These are phyloP conservation scores for Abrostola tripartita DNA, from an alignment of 2,888 invertebrate species.

Conservation along the genomic window DNA sequence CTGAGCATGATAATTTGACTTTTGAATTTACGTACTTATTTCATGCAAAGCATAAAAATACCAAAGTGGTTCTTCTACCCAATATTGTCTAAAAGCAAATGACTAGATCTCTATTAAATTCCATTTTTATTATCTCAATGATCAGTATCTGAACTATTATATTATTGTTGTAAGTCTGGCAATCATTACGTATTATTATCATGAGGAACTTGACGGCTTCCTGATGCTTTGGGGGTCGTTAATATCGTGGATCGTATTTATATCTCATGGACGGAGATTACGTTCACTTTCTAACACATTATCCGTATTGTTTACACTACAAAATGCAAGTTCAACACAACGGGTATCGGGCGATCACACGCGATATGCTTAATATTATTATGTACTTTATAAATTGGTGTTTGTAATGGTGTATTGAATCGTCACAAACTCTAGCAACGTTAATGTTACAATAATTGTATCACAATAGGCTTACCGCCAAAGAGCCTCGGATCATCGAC, in stretches of 20 bases:
- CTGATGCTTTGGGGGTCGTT: conserved; percentile 33
- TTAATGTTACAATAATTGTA: conserved; percentile 33
- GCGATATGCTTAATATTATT: conserved; percentile 51
- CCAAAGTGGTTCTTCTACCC: conserved; percentile 29
- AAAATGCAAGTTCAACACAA: conserved; percentile 28
- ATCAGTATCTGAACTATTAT: conserved; percentile 16
- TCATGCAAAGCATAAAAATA: conserved; percentile 54
- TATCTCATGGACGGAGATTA: conserved; percentile 82
- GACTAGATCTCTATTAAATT: conserved; percentile 53
- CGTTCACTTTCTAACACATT: conserved; percentile 53
- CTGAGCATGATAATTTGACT: conserved; percentile 58
- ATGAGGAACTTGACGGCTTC: conserved; percentile 40
- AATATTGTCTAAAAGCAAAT: conserved; percentile 56
- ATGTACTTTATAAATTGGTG: conserved; percentile 47
- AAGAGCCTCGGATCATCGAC: conserved; percentile 41
- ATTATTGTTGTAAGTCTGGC: conserved; percentile 22
- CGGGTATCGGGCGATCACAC: conserved; percentile 26
- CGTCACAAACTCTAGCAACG: conserved; percentile 24
- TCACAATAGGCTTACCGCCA: conserved; percentile 52
- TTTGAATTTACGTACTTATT: conserved; percentile 43
- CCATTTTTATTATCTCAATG: conserved; percentile 18
- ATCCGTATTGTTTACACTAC: conserved; percentile 39
- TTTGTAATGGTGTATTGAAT: conserved; percentile 29
- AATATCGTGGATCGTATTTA: conserved; percentile 53
- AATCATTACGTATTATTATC: conserved; percentile 36